Conservation (phyloP, 2,797 vertebrate genomes). For the Xerus rutilus region DNA sequence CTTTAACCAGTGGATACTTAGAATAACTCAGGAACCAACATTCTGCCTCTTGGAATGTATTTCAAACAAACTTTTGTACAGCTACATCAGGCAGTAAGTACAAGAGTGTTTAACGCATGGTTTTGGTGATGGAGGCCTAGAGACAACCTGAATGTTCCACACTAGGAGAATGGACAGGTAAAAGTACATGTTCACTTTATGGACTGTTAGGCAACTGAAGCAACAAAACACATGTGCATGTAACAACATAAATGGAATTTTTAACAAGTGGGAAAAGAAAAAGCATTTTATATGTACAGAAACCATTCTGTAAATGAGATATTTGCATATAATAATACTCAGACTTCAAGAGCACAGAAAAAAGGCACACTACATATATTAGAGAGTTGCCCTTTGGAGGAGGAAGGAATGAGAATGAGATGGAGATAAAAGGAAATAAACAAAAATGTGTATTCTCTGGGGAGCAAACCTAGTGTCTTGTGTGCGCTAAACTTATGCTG, state of each 20-base stretch:
- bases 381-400: background rate
- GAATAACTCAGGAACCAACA: slow-evolving; percentile 5
- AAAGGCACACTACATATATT: background rate
- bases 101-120: background rate
- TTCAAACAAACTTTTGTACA: slow-evolving; percentile 11
- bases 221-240: background rate
- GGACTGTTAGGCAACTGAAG: background rate
- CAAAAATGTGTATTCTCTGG: background rate
- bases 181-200: background rate
- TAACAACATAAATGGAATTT: background rate
- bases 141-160: background rate
- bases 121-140: background rate
- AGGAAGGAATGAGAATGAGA: background rate
- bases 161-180: background rate
- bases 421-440: background rate
- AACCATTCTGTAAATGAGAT: slow-evolving; percentile 34
- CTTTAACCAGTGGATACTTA: slow-evolving; percentile 43
- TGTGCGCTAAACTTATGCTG: no score
- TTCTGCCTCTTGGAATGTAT: slow-evolving; percentile 35
- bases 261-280: slow-evolving; percentile 35
- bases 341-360: background rate
- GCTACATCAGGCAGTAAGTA: background rate
- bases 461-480: no score
- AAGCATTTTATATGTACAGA: background rate
- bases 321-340: background rate